Base-by-base conservation (phyloP, 2,888 invertebrate species). In the Orthosia cruda region DNA sequence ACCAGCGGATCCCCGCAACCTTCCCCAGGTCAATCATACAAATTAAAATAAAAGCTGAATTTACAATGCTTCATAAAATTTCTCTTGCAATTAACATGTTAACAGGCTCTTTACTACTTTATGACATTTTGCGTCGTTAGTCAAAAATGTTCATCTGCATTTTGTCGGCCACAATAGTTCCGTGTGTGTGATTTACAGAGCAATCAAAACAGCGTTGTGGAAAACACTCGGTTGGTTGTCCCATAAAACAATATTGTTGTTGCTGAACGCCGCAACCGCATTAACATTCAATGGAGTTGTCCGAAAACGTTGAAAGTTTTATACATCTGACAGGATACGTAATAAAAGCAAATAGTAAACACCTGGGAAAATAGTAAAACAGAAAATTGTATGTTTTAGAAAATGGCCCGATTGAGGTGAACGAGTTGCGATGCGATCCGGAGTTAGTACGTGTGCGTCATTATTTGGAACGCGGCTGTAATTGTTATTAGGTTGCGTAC, bases 261-360 rank as follows among this genome's bases (percentile, higher is more conserved):
- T 65, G 64, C 67, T 77, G 61, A 75, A 68, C 66, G 65, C 75
- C 71, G 69, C 70, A 69, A 65, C 45, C 66, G 73, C 72, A 88
- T 87, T 87, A 88, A 88, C 79, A 87, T 83, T 87, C 83, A 86
- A 87, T 77, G 71, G 74, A 68, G 65, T 68, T 71, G 80, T 75
- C 80, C 81, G 67, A 65, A 80, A 64, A 62, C 68, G 64, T 59
- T 85, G 64, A 80, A 88, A 83, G 62, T 85, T 87, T 88, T 82
- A 85, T 84, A 74, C 62, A 73, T 79, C 71, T 55, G 71, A 70
- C 58, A 47, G 58, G 58, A 65, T 70, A 50, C 54, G 79, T 70
- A 71, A 72, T 84, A 74, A 85, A 84, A 86, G 74, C 50, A 71
- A 83, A 80, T 70, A 83, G 83, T 74, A 72, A 81, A 84, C 65